A percentile compares a stretch with the other conserved stretches of the same genome.
Evolutionary conservation across 2,113 vertebrate species (phyloP).

Genomic region (Gallinago media): DNA sequence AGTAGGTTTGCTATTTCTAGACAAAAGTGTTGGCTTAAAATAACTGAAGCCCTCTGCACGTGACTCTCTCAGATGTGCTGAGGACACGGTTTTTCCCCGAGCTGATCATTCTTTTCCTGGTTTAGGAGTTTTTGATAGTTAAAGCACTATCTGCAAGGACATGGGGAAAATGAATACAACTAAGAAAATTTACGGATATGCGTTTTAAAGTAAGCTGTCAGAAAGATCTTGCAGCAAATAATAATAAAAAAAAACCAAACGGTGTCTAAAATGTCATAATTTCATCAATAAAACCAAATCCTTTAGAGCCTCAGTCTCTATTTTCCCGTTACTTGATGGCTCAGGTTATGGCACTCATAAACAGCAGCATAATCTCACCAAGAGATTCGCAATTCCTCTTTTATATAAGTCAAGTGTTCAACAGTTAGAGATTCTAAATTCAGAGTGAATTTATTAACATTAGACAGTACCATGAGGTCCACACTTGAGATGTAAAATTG

Average conservation of each 20-base stretch:
- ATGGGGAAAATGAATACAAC: neutral
- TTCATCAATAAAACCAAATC: neutral
- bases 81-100: neutral
- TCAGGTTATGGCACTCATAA: neutral
- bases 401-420: neutral
- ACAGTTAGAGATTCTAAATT: neutral
- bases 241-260: neutral
- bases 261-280: neutral
- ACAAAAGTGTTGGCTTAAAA: neutral
- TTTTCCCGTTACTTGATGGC: neutral
- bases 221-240: neutral
- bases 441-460: neutral
- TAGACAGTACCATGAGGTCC: neutral
- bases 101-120: neutral
- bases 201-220: neutral
- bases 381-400: neutral
- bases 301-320: rapidly evolving
- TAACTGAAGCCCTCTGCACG: neutral
- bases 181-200: neutral
- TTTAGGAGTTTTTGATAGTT: neutral
- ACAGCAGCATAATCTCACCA: neutral
- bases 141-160: neutral
- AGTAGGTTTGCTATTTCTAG: neutral
- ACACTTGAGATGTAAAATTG: neutral
- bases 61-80: neutral